Evolutionary conservation across 2,797 vertebrate genomes (phyloP).

Genomic region (Megaceryle alcyon): DNA sequence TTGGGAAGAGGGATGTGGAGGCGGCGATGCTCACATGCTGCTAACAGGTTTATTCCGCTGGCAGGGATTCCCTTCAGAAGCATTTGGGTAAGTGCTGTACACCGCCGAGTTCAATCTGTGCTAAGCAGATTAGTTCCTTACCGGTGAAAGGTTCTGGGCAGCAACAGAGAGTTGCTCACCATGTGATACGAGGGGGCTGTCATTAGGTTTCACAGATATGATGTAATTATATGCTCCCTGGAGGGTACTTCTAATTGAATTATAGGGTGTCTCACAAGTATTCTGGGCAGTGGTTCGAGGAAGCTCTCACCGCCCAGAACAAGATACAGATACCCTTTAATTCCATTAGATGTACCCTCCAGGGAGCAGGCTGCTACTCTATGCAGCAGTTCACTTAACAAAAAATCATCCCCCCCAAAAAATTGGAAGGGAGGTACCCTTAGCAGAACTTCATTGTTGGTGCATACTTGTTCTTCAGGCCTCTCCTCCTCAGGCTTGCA

Average conservation of each 20-base stretch:
- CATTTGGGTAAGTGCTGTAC: conserved; percentile 41
- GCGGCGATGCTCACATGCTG: neutral
- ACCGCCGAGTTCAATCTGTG: conserved; percentile 63
- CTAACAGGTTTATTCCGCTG: conserved; percentile 60
- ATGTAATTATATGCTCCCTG: conserved; percentile 77
- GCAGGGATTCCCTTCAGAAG: conserved; percentile 53
- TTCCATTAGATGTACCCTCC: conserved; percentile 71
- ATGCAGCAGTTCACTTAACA: neutral
- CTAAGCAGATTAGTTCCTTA: conserved; percentile 78
- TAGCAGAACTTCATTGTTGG: neutral
- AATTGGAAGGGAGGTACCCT: neutral
- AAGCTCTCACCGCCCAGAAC: conserved; percentile 54
- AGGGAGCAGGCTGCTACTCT: conserved; percentile 44
- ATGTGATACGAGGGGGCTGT: conserved; percentile 69
- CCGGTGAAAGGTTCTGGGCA: conserved; percentile 78
- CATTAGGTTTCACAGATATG: conserved; percentile 76
- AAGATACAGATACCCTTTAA: conserved; percentile 72
- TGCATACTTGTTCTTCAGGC: neutral
- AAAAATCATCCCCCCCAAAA: neutral
- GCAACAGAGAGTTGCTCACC: conserved; percentile 66
- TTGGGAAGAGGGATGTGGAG: neutral
- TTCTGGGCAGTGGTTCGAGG: conserved; percentile 63
- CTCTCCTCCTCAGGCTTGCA: neutral
- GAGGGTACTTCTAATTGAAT: conserved; percentile 79
- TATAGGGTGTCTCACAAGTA: conserved; percentile 75